Evolutionary conservation across 2,797 vertebrate species (phyloP), one percentile per base, ranked within the genome.

Genomic region (Buceros bicornis): DNA sequence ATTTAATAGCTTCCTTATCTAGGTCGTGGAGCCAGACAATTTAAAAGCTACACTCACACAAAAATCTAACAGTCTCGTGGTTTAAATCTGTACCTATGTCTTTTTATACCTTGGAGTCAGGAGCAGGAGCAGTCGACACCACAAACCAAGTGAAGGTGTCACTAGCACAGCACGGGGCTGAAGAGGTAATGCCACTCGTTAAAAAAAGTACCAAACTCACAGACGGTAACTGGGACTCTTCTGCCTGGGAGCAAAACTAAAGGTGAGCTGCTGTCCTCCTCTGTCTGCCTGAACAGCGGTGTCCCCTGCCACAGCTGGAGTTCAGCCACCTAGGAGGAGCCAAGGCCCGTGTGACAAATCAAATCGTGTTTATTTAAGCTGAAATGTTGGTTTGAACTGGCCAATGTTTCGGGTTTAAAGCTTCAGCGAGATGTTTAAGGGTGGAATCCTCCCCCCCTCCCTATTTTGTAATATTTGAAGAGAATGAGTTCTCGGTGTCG

Each of bases 61-160:
- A 56, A 37, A 28, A 5, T 2, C 0, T 2, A 16, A 0, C 37
- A 54, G 29, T 10, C 17, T 88, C 3, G 5, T 7, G 1, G 11
- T 33, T 91, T 57, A 76, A 42, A 61, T 42, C 25, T 45, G 25
- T 62, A 53, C 33, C 22, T 66, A 3, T 73, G 12, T 66, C 5
- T 53, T 76, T 62, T 50, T 50, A 62, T 45, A 37, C 25, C 40
- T 60, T 25, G 43, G 13, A 65, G 13, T 51, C 26, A 74, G 21
- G 51, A 71, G 33, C 43, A 48, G 18, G 47, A 26, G 17, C 24
- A 45, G 66, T 5, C 26, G 56, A 51, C 16, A 67, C 13, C 24
- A 61, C 26, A 83, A 77, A 28, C 21, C 43, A 74, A 65, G 64
- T 22, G 4, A 43, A 71, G 28, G 18, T 62, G 19, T 24, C 53